phyloP scores from a whole-genome alignment of 2,113 vertebrate species.

The Atlantisia rogersi region DNA sequence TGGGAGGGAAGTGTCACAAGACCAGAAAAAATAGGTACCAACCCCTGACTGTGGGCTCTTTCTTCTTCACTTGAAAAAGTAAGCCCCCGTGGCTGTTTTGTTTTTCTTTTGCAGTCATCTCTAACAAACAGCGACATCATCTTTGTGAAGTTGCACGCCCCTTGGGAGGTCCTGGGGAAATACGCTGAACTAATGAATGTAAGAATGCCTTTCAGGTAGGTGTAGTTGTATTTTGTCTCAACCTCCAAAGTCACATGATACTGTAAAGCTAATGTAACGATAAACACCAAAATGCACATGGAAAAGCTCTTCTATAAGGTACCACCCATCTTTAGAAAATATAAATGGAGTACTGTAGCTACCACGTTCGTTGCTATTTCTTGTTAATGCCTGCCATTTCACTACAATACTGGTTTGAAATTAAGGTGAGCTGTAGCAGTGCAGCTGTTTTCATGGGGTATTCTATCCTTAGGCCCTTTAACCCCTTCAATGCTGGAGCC shows the following conservation, averaged over 20 bases:
- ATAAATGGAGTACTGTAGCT: background rate
- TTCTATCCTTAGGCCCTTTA: constrained; percentile 75
- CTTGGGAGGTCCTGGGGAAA: constrained; percentile 95
- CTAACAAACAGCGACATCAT: constrained; percentile 91
- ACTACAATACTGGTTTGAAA: constrained; percentile 34
- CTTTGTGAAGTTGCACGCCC: constrained; percentile 93
- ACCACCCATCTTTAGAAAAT: background rate
- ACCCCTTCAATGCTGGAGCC: constrained; percentile 73
- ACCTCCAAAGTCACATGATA: background rate
- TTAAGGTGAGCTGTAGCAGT: constrained; percentile 51
- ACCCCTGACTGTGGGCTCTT: background rate
- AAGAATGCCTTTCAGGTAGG: constrained; percentile 97
- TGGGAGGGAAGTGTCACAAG: background rate
- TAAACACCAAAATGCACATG: background rate
- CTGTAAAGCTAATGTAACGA: constrained; percentile 1
- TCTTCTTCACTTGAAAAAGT: background rate
- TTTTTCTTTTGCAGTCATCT: constrained; percentile 86
- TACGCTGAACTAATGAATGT: constrained; percentile 96
- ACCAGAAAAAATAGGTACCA: background rate
- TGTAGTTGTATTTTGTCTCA: constrained; percentile 25
- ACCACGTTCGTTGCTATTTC: background rate
- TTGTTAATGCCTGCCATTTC: constrained; percentile 32
- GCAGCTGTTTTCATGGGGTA: constrained; percentile 70
- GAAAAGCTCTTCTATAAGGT: background rate
- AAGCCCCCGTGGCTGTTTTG: constrained; percentile 25